phyloP scores from a whole-genome alignment of 2,113 vertebrate genomes.

The Myotis brandtii region DNA sequence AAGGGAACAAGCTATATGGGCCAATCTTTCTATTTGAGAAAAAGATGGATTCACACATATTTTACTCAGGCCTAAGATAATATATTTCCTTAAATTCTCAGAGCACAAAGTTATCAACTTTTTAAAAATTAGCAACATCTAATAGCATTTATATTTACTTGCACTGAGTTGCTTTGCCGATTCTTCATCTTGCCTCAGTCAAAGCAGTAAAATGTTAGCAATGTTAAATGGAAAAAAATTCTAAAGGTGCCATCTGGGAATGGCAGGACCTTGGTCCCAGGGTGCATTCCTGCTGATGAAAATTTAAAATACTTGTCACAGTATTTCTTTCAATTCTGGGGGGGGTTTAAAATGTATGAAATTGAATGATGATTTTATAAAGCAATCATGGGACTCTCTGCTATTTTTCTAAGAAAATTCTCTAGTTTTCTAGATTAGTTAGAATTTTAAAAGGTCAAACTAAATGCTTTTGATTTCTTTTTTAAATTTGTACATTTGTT shows the following conservation, averaged over 20 bases:
- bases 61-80: constrained; percentile 2
- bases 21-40: constrained; percentile 36
- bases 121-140: neutral
- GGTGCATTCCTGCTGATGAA: neutral
- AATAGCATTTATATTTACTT: constrained; percentile 41
- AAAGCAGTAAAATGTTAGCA: constrained; percentile 49
- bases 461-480: neutral
- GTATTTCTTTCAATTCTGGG: constrained; percentile 29
- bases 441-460: constrained; percentile 28
- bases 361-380: neutral
- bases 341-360: neutral
- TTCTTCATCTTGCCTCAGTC: constrained; percentile 52
- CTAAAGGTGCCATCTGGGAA: neutral
- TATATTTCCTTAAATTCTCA: neutral
- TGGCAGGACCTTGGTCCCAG: neutral
- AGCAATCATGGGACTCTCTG: neutral
- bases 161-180: neutral
- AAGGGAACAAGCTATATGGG: neutral
- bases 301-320: constrained; percentile 1
- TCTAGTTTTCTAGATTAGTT: constrained; percentile 31
- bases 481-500: neutral
- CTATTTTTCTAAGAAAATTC: constrained; percentile 29
- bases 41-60: neutral
- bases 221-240: constrained; percentile 41
- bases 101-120: neutral